phyloP scores from a whole-genome alignment of 2,797 vertebrate genomes.

The Enteromius afrohamiltoni region DNA sequence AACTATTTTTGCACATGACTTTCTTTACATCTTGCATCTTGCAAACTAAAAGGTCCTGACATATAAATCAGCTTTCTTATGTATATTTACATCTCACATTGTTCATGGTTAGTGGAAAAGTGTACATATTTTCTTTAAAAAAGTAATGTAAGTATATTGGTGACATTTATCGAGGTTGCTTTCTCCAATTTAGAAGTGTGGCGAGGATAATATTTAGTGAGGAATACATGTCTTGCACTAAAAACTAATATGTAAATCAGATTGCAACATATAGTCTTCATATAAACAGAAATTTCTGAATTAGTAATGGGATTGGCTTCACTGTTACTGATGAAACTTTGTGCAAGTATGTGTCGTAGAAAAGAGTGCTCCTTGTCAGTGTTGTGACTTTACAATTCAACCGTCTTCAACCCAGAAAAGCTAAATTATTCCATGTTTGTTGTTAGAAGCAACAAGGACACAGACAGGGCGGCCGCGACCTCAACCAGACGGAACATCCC shows the following conservation, averaged over 20 bases:
- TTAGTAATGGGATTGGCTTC: not conserved
- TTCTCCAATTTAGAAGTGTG: not conserved
- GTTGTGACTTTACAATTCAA: constrained; percentile 47
- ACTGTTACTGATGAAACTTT: not conserved
- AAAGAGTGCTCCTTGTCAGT: constrained; percentile 20
- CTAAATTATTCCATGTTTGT: constrained; percentile 70
- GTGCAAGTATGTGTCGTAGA: not conserved
- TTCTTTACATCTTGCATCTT: not conserved
- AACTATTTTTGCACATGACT: not conserved
- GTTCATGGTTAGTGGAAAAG: not conserved
- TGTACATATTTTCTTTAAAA: not conserved
- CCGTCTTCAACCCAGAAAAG: constrained; percentile 59
- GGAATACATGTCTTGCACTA: not conserved
- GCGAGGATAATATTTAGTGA: not conserved
- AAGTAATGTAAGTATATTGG: not conserved
- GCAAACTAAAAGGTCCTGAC: too few species aligned
- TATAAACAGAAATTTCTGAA: not conserved
- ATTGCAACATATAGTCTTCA: not conserved
- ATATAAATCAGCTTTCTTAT: too few species aligned
- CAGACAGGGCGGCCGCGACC: constrained; percentile 66
- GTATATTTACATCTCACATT: not conserved
- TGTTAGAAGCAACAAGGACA: constrained; percentile 59
- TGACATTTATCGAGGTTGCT: not conserved
- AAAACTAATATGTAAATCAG: not conserved
- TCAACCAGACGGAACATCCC: constrained; percentile 66